Conservation (phyloP, 2,797 vertebrate genomes). For the Sebastolobus alascanus region DNA sequence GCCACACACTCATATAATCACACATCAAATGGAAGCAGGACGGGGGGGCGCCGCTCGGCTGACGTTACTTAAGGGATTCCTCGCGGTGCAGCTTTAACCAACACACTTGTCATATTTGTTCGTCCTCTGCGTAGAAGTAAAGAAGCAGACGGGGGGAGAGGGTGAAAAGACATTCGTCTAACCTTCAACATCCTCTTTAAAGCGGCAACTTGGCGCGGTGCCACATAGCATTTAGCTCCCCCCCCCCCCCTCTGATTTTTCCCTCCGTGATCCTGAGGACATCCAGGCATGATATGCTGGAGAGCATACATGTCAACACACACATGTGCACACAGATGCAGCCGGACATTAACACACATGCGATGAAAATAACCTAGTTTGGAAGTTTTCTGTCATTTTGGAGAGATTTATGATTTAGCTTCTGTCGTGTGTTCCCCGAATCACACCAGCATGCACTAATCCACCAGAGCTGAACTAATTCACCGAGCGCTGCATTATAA, state of each 20-base stretch:
- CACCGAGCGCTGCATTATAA: constrained; percentile 38
- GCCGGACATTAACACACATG: constrained; percentile 2
- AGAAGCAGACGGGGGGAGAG: constrained; percentile 14
- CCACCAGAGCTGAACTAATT: constrained; percentile 62
- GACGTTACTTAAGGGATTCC: constrained; percentile 66
- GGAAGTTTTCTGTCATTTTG: constrained; percentile 64
- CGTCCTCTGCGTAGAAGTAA: constrained; percentile 22
- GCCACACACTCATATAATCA: constrained; percentile 58
- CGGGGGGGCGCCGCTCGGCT: constrained; percentile 6
- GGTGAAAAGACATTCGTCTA: constrained; percentile 50
- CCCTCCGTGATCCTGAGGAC: constrained; percentile 37
- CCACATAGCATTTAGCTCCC: constrained; percentile 49
- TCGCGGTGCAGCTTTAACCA: constrained; percentile 45
- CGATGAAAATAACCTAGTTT: constrained; percentile 60
- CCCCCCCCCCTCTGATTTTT: rapidly evolving
- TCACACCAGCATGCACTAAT: constrained; percentile 24
- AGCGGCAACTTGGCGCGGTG: constrained; percentile 55
- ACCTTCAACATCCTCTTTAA: constrained; percentile 69
- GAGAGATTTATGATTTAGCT: constrained; percentile 54
- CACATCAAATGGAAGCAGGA: constrained; percentile 57
- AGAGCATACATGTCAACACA: constrained; percentile 33
- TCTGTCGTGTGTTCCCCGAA: constrained; percentile 19
- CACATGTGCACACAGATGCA: constrained; percentile 24
- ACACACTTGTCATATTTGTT: constrained; percentile 51
- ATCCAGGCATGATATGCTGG: constrained; percentile 30